These are phyloP conservation scores for Chloromyia formosa DNA, from an alignment of 2,888 invertebrate species.

Conservation along the genomic window DNA sequence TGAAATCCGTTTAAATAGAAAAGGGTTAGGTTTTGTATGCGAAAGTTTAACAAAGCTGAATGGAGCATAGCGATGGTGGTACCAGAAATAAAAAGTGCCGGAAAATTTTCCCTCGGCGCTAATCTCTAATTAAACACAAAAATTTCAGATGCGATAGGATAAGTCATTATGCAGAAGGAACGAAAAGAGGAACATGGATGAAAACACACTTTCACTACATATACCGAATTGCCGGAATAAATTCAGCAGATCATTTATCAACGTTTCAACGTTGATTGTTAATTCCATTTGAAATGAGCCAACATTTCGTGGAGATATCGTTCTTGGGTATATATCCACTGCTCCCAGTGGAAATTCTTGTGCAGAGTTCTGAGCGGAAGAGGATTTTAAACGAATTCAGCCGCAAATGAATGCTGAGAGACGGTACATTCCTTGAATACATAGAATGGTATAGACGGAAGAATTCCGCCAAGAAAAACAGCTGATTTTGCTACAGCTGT, in stretches of 20 bases:
- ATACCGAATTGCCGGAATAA: conserved; percentile 16
- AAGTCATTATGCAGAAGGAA: conserved; percentile 11
- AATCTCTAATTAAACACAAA: conserved; percentile 48
- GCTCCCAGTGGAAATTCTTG: conserved; percentile 15
- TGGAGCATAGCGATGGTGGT: neutral
- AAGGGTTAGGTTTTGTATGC: conserved; percentile 45
- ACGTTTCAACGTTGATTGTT: conserved; percentile 47
- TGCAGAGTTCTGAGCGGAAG: too few relatives aligned
- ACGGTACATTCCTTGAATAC: too few relatives aligned
- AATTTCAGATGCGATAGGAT: conserved; percentile 44
- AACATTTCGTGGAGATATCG: neutral
- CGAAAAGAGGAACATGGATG: conserved; percentile 7
- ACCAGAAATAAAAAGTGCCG: conserved; percentile 20
- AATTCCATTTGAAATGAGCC: conserved; percentile 43
- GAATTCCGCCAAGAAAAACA: too few relatives aligned
- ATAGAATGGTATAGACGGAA: too few relatives aligned
- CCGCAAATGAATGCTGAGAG: too few relatives aligned
- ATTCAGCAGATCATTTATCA: conserved; percentile 47
- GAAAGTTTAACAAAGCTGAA: conserved; percentile 4
- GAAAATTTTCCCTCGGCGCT: conserved; percentile 22
- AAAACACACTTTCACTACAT: neutral
- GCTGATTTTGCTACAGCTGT: too few relatives aligned
- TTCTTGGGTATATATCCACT: neutral
- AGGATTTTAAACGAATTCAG: too few relatives aligned
- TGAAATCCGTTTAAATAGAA: conserved; percentile 25